Evolutionary conservation across 1,140 invertebrate species (phyloP).

Genomic region (Macrotrachela quadricornifera): DNA sequence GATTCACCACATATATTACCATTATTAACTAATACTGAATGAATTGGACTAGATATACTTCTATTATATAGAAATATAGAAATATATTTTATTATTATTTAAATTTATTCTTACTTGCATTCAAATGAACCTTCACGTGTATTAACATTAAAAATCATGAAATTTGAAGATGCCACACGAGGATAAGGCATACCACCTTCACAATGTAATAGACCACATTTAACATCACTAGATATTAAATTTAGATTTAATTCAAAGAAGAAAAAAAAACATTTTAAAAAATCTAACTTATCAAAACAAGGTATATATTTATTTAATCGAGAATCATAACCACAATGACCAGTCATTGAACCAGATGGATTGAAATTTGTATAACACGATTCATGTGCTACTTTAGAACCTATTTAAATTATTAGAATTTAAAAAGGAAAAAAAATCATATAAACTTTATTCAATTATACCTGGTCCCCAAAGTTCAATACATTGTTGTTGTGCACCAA

Average conservation of each 20-base stretch:
- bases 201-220: slow-evolving; percentile 70
- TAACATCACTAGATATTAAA: slow-evolving; percentile 45
- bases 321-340: slow-evolving; percentile 64
- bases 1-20: too few relatives aligned
- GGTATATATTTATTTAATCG: slow-evolving; percentile 52
- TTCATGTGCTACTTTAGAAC: slow-evolving; percentile 48
- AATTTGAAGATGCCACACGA: not conserved
- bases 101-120: too few relatives aligned
- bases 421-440: too few relatives aligned
- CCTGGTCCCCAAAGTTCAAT: slow-evolving; percentile 66
- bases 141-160: too few relatives aligned
- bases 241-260: not conserved
- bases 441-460: slow-evolving; percentile 12
- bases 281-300: slow-evolving; percentile 60
- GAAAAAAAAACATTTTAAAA: not conserved
- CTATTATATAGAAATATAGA: too few relatives aligned
- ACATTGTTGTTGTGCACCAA: slow-evolving; percentile 62
- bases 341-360: slow-evolving; percentile 68
- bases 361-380: slow-evolving; percentile 82
- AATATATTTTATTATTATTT: too few relatives aligned
- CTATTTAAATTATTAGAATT: slow-evolving; percentile 26
- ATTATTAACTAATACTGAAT: too few relatives aligned
- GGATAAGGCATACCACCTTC: slow-evolving; percentile 57
- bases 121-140: too few relatives aligned
- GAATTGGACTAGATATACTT: too few relatives aligned